Percentiles rank a stretch among this genome's conserved stretches.
Evolutionary conservation across 92 coral and sea anemone genomes (phyloP).

Genomic region (Scolanthus callimorphus): DNA sequence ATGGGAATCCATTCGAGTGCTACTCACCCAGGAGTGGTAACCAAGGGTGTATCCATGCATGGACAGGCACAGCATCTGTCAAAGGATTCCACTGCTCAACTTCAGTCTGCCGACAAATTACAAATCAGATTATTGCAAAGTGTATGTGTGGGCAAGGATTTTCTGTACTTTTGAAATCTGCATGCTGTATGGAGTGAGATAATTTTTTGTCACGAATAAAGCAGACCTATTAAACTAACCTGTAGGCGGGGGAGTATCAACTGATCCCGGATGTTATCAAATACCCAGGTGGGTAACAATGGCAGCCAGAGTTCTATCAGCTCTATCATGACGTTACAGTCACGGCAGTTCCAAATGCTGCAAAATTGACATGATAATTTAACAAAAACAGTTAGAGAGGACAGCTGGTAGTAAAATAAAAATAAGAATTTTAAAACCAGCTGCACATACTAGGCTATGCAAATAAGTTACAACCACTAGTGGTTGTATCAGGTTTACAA

Average conservation of each 20-base stretch:
- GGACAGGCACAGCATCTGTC: constrained; percentile 88
- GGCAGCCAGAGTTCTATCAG: constrained; percentile 86
- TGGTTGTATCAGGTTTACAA: too few relatives aligned
- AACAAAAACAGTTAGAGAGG: too few relatives aligned
- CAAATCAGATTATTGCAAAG: background rate
- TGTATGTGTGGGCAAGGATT: too few relatives aligned
- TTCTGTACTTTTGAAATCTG: too few relatives aligned
- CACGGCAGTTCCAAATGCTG: constrained; percentile 84
- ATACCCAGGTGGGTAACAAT: constrained; percentile 85
- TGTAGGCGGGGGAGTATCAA: constrained; percentile 85
- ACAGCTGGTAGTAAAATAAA: too few relatives aligned
- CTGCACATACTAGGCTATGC: too few relatives aligned
- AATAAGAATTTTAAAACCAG: too few relatives aligned
- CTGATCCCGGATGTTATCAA: constrained; percentile 84
- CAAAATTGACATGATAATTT: background rate
- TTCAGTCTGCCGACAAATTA: constrained; percentile 47
- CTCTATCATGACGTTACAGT: constrained; percentile 67
- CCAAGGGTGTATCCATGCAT: constrained; percentile 99
- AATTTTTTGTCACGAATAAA: too few relatives aligned
- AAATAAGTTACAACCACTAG: too few relatives aligned
- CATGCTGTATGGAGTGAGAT: too few relatives aligned
- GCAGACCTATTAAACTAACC: too few relatives aligned
- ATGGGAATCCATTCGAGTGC: too few relatives aligned
- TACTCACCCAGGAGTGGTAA: constrained; percentile 91
- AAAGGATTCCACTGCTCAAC: constrained; percentile 96